Percentiles rank a stretch among this genome's conserved stretches.
Evolutionary conservation across 2,888 invertebrate species (phyloP).

Genomic region (Ptychoptera contaminata): DNA sequence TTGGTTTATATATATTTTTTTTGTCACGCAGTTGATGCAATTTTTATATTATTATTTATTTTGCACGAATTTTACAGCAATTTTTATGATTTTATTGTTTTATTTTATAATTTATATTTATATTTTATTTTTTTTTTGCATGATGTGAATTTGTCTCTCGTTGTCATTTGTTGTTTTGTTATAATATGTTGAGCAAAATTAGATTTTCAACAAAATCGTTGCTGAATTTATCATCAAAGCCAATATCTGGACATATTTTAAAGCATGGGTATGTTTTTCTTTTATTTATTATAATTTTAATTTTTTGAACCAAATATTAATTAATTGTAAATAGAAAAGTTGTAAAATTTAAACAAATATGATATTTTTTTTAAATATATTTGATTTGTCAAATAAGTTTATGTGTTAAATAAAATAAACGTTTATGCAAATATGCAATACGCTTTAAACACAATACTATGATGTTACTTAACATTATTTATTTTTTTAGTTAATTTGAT

Average conservation of each 20-base stretch:
- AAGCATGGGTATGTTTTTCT: conserved; percentile 51
- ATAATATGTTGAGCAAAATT: conserved; percentile 27
- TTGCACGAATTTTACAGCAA: conserved; percentile 2
- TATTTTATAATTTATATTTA: conserved; percentile 17
- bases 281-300: conserved; percentile 15
- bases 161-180: conserved; percentile 15
- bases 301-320: too few relatives aligned
- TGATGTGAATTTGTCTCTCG: too few relatives aligned
- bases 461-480: too few relatives aligned
- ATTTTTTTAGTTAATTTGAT: too few relatives aligned
- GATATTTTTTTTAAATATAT: too few relatives aligned
- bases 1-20: conserved; percentile 6
- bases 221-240: conserved; percentile 51
- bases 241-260: conserved; percentile 43
- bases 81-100: conserved; percentile 6
- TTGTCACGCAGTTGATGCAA: not conserved
- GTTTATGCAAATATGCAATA: too few relatives aligned
- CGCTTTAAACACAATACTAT: too few relatives aligned
- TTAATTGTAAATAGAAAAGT: too few relatives aligned
- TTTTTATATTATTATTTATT: conserved; percentile 3
- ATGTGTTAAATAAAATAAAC: too few relatives aligned
- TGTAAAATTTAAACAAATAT: too few relatives aligned
- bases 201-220: conserved; percentile 58
- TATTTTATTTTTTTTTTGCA: conserved; percentile 35
- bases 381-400: too few relatives aligned